Percentiles rank a stretch among this genome's conserved stretches.
Evolutionary conservation across 2,113 vertebrate genomes (phyloP).

Genomic region (Mesocricetus auratus): DNA sequence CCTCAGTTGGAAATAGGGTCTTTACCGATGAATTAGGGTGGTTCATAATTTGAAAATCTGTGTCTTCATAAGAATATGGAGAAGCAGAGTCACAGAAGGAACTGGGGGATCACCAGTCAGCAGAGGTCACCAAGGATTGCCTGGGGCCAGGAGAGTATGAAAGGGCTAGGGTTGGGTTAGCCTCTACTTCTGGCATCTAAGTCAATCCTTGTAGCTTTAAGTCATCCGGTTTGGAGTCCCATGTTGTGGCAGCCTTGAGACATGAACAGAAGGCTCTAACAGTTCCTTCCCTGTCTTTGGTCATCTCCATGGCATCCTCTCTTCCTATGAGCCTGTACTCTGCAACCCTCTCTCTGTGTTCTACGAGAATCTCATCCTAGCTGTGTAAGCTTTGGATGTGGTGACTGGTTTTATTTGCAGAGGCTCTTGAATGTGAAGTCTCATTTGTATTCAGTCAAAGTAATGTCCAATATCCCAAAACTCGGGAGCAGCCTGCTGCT

Average conservation of each 20-base stretch:
- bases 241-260: neutral
- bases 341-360: neutral
- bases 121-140: neutral
- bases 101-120: neutral
- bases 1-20: conserved; percentile 41
- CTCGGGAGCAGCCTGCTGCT: neutral
- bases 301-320: neutral
- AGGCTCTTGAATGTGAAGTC: neutral
- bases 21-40: conserved; percentile 2
- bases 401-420: neutral
- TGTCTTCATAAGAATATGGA: conserved; percentile 23
- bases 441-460: neutral
- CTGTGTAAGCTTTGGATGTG: neutral
- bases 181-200: neutral
- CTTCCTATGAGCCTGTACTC: neutral
- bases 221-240: neutral
- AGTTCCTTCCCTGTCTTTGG: neutral
- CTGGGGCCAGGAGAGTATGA: neutral
- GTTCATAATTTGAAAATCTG: neutral
- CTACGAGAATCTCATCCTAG: neutral
- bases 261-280: neutral
- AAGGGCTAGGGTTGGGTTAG: neutral
- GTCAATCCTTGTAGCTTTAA: conserved; percentile 2
- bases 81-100: neutral
- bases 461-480: neutral